phyloP scores from a whole-genome alignment of 2,888 invertebrate genomes.

The Melipona bicolor region DNA sequence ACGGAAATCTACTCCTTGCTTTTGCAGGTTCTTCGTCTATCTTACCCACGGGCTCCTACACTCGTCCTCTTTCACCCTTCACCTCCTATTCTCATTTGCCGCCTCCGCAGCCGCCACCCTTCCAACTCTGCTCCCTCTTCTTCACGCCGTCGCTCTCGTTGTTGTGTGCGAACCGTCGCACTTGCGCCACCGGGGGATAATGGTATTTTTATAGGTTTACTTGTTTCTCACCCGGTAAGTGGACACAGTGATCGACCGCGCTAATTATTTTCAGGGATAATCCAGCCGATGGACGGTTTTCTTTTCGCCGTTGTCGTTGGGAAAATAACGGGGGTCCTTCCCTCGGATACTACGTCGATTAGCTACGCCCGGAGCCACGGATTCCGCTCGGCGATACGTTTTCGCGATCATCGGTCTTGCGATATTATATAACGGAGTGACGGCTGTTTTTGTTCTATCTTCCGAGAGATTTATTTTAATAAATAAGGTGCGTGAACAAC shows the following conservation, averaged over 20 bases:
- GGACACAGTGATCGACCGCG: slow-evolving; percentile 68
- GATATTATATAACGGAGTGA: not conserved
- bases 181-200: slow-evolving; percentile 69
- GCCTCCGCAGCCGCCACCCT: slow-evolving; percentile 10
- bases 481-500: too few relatives aligned
- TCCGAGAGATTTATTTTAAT: too few relatives aligned
- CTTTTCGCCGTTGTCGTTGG: slow-evolving; percentile 24
- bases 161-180: slow-evolving; percentile 68
- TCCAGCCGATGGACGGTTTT: slow-evolving; percentile 52
- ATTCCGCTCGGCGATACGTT: not conserved
- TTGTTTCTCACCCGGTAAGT: slow-evolving; percentile 63
- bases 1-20: slow-evolving; percentile 65
- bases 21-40: slow-evolving; percentile 38
- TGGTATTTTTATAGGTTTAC: slow-evolving; percentile 76
- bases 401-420: not conserved
- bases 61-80: slow-evolving; percentile 19
- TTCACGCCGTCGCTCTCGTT: slow-evolving; percentile 19
- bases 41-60: slow-evolving; percentile 37
- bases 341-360: slow-evolving; percentile 22
- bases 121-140: not conserved
- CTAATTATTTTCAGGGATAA: slow-evolving; percentile 72
- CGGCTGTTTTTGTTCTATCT: too few relatives aligned
- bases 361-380: not conserved
- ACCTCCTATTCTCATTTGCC: slow-evolving; percentile 32
- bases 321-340: slow-evolving; percentile 16